A percentile compares a stretch with the other conserved stretches of the same genome.
Evolutionary conservation across 2,113 vertebrate species (phyloP).

Genomic region (Spea multiplicata): DNA sequence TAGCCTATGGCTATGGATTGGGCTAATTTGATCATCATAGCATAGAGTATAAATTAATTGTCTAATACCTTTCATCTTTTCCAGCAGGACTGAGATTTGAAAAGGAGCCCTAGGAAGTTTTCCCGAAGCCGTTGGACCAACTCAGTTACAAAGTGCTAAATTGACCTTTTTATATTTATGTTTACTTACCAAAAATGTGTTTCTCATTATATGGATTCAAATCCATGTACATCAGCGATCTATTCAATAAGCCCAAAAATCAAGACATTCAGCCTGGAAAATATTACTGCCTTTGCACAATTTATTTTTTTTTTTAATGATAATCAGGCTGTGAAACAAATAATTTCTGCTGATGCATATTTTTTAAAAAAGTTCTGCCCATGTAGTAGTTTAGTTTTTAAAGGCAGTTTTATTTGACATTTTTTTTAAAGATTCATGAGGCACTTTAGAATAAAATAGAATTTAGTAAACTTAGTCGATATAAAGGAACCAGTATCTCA

Average conservation of each 20-base stretch:
- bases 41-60: background rate
- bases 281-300: conserved; percentile 71
- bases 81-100: conserved; percentile 76
- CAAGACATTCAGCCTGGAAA: conserved; percentile 66
- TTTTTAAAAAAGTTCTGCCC: conserved; percentile 41
- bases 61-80: conserved; percentile 47
- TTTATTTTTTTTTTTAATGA: conserved; percentile 7
- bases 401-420: conserved; percentile 50
- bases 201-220: conserved; percentile 71
- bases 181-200: conserved; percentile 72
- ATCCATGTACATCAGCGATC: conserved; percentile 82
- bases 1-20: too few species aligned
- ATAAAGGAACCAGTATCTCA: conserved; percentile 63
- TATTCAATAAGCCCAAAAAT: conserved; percentile 74
- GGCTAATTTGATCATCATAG: too few species aligned
- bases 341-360: conserved; percentile 64
- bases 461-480: conserved; percentile 66
- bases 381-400: too few species aligned
- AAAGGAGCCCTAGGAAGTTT: conserved; percentile 71
- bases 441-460: conserved; percentile 78
- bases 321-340: conserved; percentile 89
- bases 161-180: conserved; percentile 81
- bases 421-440: conserved; percentile 54
- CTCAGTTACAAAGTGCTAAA: conserved; percentile 69
- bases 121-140: conserved; percentile 67